Evolutionary conservation across 2,797 vertebrate genomes (phyloP).

Genomic region (Phaenicophaeus curvirostris): DNA sequence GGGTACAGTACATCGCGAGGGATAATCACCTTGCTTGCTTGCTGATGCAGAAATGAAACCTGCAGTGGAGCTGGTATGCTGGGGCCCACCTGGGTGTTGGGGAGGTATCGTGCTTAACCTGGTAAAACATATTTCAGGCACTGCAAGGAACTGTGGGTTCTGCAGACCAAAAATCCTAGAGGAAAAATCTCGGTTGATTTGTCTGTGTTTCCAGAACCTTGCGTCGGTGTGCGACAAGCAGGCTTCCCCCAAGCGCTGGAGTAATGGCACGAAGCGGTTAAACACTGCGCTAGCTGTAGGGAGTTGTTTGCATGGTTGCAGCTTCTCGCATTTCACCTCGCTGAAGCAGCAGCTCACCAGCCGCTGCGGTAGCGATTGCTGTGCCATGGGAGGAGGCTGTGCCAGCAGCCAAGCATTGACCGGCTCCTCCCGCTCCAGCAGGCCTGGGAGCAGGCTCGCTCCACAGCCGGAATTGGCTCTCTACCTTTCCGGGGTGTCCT

Average conservation of each 20-base stretch:
- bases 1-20: constrained; percentile 13
- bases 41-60: not conserved
- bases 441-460: not conserved
- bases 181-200: not conserved
- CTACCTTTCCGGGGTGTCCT: not conserved
- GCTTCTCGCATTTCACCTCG: constrained; percentile 8
- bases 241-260: not conserved
- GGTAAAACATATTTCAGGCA: not conserved
- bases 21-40: not conserved
- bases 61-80: not conserved
- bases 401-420: not conserved
- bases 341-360: not conserved
- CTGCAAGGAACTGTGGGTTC: not conserved
- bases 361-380: not conserved
- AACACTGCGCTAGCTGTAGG: not conserved
- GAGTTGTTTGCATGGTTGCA: not conserved
- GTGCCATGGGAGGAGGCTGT: not conserved
- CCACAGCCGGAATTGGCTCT: not conserved
- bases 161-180: not conserved
- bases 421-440: not conserved
- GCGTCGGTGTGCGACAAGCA: not conserved
- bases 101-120: not conserved
- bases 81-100: not conserved
- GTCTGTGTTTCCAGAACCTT: not conserved
- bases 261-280: not conserved